Base-by-base conservation (phyloP, 2,113 vertebrate genomes). In the Hippocampus zosterae region DNA sequence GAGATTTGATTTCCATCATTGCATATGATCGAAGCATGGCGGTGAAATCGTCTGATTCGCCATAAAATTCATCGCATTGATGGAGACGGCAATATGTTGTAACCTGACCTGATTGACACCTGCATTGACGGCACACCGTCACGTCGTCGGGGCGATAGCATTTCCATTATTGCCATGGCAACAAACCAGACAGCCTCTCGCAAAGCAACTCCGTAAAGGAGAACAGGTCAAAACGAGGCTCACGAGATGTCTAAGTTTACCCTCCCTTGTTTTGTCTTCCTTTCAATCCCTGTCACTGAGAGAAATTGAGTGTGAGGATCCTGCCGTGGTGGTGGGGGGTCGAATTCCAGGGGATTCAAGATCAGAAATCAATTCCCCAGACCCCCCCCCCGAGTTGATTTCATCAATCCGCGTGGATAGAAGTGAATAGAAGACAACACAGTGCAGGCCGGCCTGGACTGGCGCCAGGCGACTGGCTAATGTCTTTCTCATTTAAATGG, bases 321-420 rank as follows among this genome's bases (percentile, higher is more conserved):
- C 60, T 19, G 16, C 18, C 19, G 18, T 4, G 29, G 25, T 37
- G 33, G 33, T 8, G 16, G 5, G 59, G 27, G 33, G 60, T 33
- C 9, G 11, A 21, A n/a, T 40, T 63, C 18, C 27, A 37, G 19
- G 29, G 33, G 40, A 13, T 10, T 7, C 11, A 46, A n/a, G 52
- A 55, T 55, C 84, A 82, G 89, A 83, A 90, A 89, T 89, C 88
- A 89, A 89, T 90, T 89, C 85, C 78, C 78, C 74, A 78, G 82
- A 84, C 84, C 85, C 19, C 52, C 84, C 85, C 19, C 52, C 75
- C 2, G 87, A 88, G 90, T 89, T 90, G 80, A 90, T 90, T 91
- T 88, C 87, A 90, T 90, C 84, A 88, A 85, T 90, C 88, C 86
- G 81, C 80, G 80, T 80, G n/a, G n/a, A n/a, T n/a, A n/a, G n/a